Conservation (phyloP, 92 coral and sea anemone genomes). For the Parazoanthus darwini region DNA sequence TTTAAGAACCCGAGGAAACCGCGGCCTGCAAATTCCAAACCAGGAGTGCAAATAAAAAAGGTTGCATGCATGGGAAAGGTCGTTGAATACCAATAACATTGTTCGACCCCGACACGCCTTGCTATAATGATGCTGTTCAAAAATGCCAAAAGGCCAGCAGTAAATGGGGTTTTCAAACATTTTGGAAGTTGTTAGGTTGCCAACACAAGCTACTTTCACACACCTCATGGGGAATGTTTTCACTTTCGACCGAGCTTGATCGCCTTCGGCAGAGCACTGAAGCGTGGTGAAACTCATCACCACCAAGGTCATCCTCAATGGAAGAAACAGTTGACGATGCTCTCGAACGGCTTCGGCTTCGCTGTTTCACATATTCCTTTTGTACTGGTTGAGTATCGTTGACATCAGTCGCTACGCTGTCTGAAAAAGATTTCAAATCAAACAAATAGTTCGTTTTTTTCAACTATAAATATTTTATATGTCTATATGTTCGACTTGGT, state of each 20-base stretch:
- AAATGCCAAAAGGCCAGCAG: not conserved
- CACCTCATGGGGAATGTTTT: conserved; percentile 11
- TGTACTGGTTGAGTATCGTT: not conserved
- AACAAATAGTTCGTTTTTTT: not conserved
- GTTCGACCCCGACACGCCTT: not conserved
- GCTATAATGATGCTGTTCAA: no score
- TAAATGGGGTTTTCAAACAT: no score
- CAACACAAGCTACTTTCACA: not conserved
- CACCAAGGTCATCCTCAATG: not conserved
- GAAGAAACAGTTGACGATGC: conserved; percentile 12
- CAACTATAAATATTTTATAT: not conserved
- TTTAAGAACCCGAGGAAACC: not conserved
- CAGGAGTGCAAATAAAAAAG: not conserved
- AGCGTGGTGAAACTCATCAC: not conserved
- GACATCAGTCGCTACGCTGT: not conserved
- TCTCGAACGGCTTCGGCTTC: conserved; percentile 1
- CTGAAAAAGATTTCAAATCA: not conserved
- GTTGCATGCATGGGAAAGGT: not conserved
- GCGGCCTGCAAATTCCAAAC: no score
- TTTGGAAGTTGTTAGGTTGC: not conserved
- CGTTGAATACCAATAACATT: not conserved
- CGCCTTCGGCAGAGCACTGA: not conserved
- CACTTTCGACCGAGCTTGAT: conserved; percentile 26
- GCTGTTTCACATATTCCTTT: not conserved
- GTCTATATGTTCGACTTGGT: no score